Base-by-base conservation (phyloP, 2,113 vertebrate genomes). In the Ornithorhynchus anatinus region DNA sequence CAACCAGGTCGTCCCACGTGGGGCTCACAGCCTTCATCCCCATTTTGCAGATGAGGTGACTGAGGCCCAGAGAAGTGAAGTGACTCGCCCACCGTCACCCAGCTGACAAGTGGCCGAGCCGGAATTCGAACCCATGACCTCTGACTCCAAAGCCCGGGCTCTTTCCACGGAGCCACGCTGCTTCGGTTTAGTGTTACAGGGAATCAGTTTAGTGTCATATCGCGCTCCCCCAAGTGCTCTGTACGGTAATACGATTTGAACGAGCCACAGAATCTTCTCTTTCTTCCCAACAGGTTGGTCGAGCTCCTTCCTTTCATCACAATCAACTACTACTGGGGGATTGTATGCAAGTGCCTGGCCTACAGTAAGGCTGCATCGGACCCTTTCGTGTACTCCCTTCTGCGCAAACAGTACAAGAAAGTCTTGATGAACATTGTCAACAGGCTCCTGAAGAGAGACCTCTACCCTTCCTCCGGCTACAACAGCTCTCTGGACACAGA, bases 301-400 rank as follows among this genome's bases (percentile, higher is more conserved):
- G 94, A 93, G 77, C 84, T 93, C 58, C 38, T 88, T 77, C 90
- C 94, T 29, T 93, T 86, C 20, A 86, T 95, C 84, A 88, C 87
- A 53, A 77, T 96, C 65, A 89, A 91, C 43, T 86, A 79, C 45
- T 91, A 92, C 81, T 93, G 93, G 91, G 94, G 93, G 58, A 80
- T 94, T 57, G 69, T 89, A 47, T 92, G 91, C 78, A 94, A 93
- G 86, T 94, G 92, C 87, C 89, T 94, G 54, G 89, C 91, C 59
- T 95, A 92, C 23, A 91, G 93, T 86, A 93, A 95, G 90, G 92
- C 91, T 52, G 95, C 84, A 11, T 92, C 86, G 5, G 89, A 94
- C 67, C 93, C 92, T 0, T 93, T 94, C 29, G 89, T 95, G 66
- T 94, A 93, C 72, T 94, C 92, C 4, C 92, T 93, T 52, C 86